A percentile compares a stretch with the other conserved stretches of the same genome.
phyloP scores from a whole-genome alignment of 2,113 vertebrate species.

The Protobothrops mucrosquamatus region DNA sequence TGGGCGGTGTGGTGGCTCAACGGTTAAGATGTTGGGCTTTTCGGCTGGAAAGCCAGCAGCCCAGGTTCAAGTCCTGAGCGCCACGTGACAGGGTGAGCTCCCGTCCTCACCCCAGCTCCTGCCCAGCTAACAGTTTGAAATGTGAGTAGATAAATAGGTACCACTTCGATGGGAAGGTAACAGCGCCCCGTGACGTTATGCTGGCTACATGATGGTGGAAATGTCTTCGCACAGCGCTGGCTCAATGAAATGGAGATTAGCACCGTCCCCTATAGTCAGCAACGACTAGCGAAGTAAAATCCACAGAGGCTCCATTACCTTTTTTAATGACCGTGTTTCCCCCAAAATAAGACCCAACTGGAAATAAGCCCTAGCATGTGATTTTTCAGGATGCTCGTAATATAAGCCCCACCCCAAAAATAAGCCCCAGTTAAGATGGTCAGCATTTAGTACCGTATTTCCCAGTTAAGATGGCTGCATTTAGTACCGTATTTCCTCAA shows the following conservation, averaged over 20 bases:
- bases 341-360: too few species aligned
- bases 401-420: too few species aligned
- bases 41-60: background rate
- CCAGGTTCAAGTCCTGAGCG: background rate
- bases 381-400: too few species aligned
- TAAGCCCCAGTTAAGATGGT: too few species aligned
- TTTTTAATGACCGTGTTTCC: background rate
- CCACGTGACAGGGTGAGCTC: background rate
- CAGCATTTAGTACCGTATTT: too few species aligned
- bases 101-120: background rate
- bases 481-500: too few species aligned
- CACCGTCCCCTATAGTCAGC: too few species aligned
- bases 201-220: background rate
- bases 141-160: background rate
- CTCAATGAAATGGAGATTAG: background rate
- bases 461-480: too few species aligned
- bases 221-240: background rate
- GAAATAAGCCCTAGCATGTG: too few species aligned
- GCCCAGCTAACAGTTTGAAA: background rate
- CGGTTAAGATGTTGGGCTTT: background rate
- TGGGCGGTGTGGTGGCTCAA: background rate
- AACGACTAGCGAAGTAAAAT: background rate
- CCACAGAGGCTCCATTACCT: background rate
- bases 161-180: background rate
- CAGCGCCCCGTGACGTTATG: too few species aligned